Base-by-base conservation (phyloP, 2,113 vertebrate species). In the Amia ocellicauda region DNA sequence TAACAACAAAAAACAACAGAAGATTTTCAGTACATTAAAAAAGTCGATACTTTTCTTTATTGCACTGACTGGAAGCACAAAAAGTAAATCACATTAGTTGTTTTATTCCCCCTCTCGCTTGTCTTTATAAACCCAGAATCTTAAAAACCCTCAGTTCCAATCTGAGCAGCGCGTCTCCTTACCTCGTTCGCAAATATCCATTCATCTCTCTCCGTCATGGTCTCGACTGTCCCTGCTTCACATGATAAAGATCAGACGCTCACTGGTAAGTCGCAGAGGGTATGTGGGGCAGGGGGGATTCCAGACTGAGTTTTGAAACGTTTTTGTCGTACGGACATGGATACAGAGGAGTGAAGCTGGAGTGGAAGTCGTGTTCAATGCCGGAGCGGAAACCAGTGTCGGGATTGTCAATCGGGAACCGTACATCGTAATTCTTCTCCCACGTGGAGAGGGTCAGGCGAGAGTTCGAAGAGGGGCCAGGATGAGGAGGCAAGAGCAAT, bases 181-280 rank as follows among this genome's bases (percentile, higher is more conserved):
- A 26, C 29, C 59, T 55, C 62, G 36, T 55, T 68, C 26, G 62
- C 62, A 68, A 68, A 62, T 62, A 67, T 49, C 61, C 66, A 62
- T 49, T 62, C 43, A n/a, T 50, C 59, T 47, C 56, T 49, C 28
- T 54, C 23, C 10, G 26, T 50, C 45, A 42, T 16, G 17, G 47
- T 42, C 40, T 16, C 17, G 36, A 19, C 14, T 14, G 9, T 23
- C 63, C 24, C 53, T 11, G 27, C 24, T 16, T 41, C 43, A 26
- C 40, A 51, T 56, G 22, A 23, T 26, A 27, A 43, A 43, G 5
- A 36, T 11, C 31, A 36, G 31, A 7, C 11, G 31, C 11, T 11
- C 31, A 5, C 5, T 13, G 17, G 10, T 47, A 5, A 19, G 16
- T 20, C 24, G 1, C 2, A 24, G 51, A 20, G 17, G 19, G 5